These are phyloP conservation scores for Hyposoter didymator DNA, from an alignment of 2,888 invertebrate species.

Conservation along the genomic window DNA sequence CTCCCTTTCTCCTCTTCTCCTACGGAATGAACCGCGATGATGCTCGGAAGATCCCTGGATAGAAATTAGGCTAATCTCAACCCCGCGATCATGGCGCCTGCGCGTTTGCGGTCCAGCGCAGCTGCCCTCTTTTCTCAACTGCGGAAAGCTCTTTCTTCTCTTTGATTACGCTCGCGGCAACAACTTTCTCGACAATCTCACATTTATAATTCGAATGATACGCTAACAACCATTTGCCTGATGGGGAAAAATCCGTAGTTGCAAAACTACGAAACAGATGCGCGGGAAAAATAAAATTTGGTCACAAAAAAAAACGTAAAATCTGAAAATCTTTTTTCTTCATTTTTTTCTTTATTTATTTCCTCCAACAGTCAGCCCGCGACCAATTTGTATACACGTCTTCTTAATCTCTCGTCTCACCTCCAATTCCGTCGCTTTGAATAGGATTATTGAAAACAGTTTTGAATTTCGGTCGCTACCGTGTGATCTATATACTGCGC, in stretches of 20 bases:
- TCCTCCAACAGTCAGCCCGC: neutral
- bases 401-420: conserved; percentile 64
- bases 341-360: conserved; percentile 9
- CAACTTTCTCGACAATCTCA: neutral
- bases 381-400: conserved; percentile 19
- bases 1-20: conserved; percentile 37
- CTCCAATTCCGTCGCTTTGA: conserved; percentile 57
- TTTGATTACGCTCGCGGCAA: neutral
- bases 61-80: conserved; percentile 83
- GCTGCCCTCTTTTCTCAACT: conserved; percentile 57
- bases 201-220: neutral
- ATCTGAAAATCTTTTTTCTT: conserved; percentile 48
- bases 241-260: conserved; percentile 45
- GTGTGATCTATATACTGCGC: conserved; percentile 31
- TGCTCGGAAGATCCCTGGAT: conserved; percentile 65
- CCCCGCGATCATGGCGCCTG: conserved; percentile 74
- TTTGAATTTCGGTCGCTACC: conserved; percentile 68
- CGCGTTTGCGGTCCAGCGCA: conserved; percentile 69
- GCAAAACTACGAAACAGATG: neutral
- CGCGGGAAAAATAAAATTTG: conserved; percentile 53
- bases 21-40: conserved; percentile 65
- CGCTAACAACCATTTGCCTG: conserved; percentile 48
- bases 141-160: conserved; percentile 18
- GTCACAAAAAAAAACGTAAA: conserved; percentile 39
- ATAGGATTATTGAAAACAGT: conserved; percentile 78